Evolutionary conservation across 2,888 invertebrate genomes (phyloP), one percentile per base, ranked within the genome.

Genomic region (Drymonia ruficornis): DNA sequence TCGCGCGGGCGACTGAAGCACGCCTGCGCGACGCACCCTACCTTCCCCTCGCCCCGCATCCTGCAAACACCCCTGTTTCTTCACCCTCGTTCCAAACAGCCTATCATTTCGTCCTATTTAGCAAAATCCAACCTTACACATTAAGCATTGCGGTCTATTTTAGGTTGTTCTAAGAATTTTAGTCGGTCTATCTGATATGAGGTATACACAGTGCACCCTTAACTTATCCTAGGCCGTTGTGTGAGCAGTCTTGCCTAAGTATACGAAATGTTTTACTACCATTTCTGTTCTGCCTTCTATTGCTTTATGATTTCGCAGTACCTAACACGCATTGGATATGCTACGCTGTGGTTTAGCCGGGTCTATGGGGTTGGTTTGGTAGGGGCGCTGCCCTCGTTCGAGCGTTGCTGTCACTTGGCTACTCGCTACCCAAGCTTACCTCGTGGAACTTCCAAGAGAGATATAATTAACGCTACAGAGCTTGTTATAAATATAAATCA

Each of bases 1-100:
- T 90, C 93, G 93, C 92, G 90, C 89, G 88, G 89, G 90, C 93
- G 94, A 93, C 91, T 91, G 93, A 75, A 86, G 76, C 85, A 90
- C 93, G 92, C 91, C 84, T 87, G 89, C 93, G 93, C 92, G 87
- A 76, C 84, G 86, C 86, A 80, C 90, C 91, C 91, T 84, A 81
- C 86, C 83, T 61, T 76, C 84, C 78, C 82, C 79, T 65, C 86
- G 77, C 75, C 78, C 84, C 83, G 78, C 84, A 69, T 72, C 86
- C 90, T 91, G 89, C 89, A 83, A 88, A 87, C 88, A 91, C 90
- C 91, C 91, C 85, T 85, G 80, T 77, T 79, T 71, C 72, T 74
- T 81, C 74, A 82, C 77, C 80, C 80, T 79, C 74, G 57, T 49
- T 57, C 63, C 58, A 70, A 84, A 83, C 76, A 74, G 65, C 82